Percentiles rank a stretch among this genome's conserved stretches.
Conservation (phyloP, 1,140 invertebrate species). For the Drosophila sp. region DNA sequence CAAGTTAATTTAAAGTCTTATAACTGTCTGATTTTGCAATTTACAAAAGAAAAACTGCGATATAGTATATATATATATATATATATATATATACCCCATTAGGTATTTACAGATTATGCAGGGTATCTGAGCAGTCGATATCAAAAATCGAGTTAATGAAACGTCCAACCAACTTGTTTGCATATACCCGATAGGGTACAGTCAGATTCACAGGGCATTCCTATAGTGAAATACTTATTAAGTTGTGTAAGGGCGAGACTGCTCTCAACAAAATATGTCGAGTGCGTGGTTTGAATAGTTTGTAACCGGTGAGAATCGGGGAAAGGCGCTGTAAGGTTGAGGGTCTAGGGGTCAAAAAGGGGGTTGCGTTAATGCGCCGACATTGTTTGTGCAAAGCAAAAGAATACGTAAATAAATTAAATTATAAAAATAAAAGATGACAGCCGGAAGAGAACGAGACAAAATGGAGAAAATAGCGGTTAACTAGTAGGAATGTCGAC, state of each 20-base stretch:
- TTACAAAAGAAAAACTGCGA: no score
- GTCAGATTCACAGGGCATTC: background rate
- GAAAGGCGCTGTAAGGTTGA: no score
- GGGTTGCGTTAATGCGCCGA: slow-evolving; percentile 1
- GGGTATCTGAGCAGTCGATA: no score
- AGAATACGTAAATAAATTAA: slow-evolving; percentile 32
- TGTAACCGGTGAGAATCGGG: background rate
- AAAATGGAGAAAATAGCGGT: background rate
- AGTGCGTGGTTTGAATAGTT: slow-evolving; percentile 5
- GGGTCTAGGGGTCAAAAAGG: no score
- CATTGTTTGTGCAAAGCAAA: slow-evolving; percentile 20
- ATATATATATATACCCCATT: background rate
- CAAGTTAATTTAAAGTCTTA: no score
- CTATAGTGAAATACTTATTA: slow-evolving; percentile 15
- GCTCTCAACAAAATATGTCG: slow-evolving; percentile 28
- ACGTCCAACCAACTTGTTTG: no score
- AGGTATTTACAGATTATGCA: background rate
- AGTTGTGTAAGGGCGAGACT: slow-evolving; percentile 21
- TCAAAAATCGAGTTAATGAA: no score
- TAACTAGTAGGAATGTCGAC: no score
- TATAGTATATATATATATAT: no score
- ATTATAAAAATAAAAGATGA: slow-evolving; percentile 9
- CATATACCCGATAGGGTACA: background rate
- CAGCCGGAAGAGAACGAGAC: background rate
- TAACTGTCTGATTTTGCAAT: no score